Evolutionary conservation across 2,888 invertebrate species (phyloP), one percentile per base, ranked within the genome.

Genomic region (Drosophila pseudotakahashii): DNA sequence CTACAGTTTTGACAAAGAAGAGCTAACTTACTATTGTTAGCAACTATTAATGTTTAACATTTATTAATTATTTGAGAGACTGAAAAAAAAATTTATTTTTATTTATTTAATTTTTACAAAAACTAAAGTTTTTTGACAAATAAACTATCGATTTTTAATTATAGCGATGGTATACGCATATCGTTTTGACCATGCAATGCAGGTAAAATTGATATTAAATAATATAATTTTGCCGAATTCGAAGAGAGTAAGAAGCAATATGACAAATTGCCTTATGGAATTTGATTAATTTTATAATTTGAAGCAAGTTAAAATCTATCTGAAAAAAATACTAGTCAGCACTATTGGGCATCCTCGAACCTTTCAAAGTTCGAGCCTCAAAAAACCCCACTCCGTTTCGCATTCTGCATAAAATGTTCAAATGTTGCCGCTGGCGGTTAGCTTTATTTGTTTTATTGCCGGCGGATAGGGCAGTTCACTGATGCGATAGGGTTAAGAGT

Each of bases 371-470:
- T 11, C 32, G 16, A 7, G 14, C 41, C 23, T 41, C 13, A 4
- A 16, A 16, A 36, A 16, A 5, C 32, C 39, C 10, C 16, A 45
- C 41, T 54, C 59, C 42, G n/a, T 30, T 34, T 44, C 39, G 70
- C 51, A 66, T 66, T 23, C 75, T 63, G 83, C 74, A 88, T 77
- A 69, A 86, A 84, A 78, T 86, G 82, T 72, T 84, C 72, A 77
- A 75, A 63, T 78, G 75, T 62, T 77, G 74, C 48, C 77, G 48
- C 58, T 75, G 54, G 69, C 73, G 72, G 85, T 60, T 74, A 76
- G 81, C 79, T 85, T 85, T 88, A 82, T 88, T 82, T 88, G 81
- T 82, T 88, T 88, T 82, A 77, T 81, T 79, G 82, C 85, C 75
- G 81, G 64, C 63, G 78, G 72, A 68, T 54, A 47, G 55, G 39